Base-by-base conservation (phyloP, 2,797 vertebrate species). In the Lithobates sylvaticus region DNA sequence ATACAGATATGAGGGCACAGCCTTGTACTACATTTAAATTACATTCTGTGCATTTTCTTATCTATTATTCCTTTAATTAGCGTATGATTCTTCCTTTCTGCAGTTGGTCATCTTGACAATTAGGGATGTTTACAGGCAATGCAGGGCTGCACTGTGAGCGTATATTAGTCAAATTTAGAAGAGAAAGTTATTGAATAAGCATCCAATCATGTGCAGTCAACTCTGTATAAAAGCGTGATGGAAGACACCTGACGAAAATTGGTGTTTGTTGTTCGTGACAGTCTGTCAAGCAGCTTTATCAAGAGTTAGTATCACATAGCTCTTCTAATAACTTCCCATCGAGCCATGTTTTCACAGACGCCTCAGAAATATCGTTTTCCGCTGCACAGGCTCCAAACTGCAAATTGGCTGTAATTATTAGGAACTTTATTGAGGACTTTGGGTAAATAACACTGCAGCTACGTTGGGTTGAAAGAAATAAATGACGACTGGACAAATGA, bases 381-480 rank as follows among this genome's bases (percentile, higher is more conserved):
- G n/a, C 78, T 80, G 50, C 68, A 80, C 44, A 54, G 50, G 47
- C 65, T 70, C 42, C 27, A 42, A 16, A 44, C 42, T n/a, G 44
- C 26, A 80, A 80, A 70, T 50, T 79, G 77, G 9, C 4, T 21
- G 42, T 79, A 79, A 79, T 80, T 70, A 70, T 54, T 54, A 50
- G 65, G 44, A 67, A 44, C n/a, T n/a, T 65, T 36, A 64, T 64
- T 39, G 50, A 65, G 58, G 76, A 44, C 36, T 44, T 16, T 3
- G 50, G n/a, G 39, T 21, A 78, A 44, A 68, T 67, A 78, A 78
- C 58, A 47, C 32, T 23, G 32, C 26, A 32, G 47, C 47, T 76
- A 34, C n/a, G 4, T 16, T 8, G 3, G 77, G 27, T 69, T 39
- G 61, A 44, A 79, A 26, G 58, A 23, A 4, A 21, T 21, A 3